phyloP scores from a whole-genome alignment of 2,888 invertebrate genomes.

The Phortica magna region DNA sequence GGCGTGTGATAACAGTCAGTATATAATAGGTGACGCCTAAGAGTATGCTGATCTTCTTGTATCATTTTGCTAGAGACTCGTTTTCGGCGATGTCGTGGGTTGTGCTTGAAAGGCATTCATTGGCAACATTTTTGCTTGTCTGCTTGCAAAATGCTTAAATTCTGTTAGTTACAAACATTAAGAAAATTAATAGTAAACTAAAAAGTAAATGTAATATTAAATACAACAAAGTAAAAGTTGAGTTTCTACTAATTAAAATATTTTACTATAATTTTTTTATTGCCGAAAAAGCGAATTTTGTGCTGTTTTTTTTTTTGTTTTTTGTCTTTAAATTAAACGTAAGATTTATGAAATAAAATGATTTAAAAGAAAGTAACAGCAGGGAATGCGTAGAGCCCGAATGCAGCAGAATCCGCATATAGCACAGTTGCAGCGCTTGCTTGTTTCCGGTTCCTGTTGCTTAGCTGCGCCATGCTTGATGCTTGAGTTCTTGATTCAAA shows the following conservation, averaged over 20 bases:
- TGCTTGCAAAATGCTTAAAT: background rate
- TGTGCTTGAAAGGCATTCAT: no score
- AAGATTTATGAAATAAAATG: slow-evolving; percentile 18
- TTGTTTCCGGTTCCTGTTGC: background rate
- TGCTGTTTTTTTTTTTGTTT: background rate
- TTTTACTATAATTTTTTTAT: background rate
- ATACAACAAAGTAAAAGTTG: background rate
- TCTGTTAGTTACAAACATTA: slow-evolving; percentile 18
- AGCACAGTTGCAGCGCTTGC: background rate
- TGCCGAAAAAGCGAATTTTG: background rate
- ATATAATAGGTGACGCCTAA: no score
- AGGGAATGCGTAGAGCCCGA: background rate
- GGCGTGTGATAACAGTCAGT: no score
- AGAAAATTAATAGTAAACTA: background rate
- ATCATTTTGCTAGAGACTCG: no score
- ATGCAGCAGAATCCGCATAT: background rate
- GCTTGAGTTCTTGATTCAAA: background rate
- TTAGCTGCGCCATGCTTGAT: background rate
- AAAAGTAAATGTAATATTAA: background rate
- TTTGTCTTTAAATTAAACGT: background rate
- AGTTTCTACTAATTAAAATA: background rate
- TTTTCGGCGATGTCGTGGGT: no score
- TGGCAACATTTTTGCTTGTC: background rate
- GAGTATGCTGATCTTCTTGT: no score
- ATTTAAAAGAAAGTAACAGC: background rate